These are phyloP conservation scores for Atrina japonica DNA, from an alignment of 2,888 invertebrate species.

Conservation along the genomic window DNA sequence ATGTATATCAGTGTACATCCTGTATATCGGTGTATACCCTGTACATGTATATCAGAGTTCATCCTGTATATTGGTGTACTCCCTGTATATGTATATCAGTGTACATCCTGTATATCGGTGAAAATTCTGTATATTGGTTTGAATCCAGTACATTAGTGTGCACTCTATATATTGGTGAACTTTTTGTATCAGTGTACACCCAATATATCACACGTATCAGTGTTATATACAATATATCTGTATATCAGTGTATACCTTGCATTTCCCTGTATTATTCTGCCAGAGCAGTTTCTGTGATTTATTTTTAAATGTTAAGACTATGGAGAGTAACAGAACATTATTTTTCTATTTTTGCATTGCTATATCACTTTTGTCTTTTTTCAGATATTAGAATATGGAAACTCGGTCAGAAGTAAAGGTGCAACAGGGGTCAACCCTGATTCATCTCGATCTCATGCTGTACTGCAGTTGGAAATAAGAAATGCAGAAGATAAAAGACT, in stretches of 20 bases:
- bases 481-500: conserved; percentile 67
- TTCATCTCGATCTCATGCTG: conserved; percentile 79
- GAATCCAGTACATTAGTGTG: no score
- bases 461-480: conserved; percentile 78
- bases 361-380: conserved; percentile 7
- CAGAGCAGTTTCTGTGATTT: background rate
- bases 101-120: no score
- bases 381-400: conserved; percentile 78
- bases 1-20: no score
- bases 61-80: no score
- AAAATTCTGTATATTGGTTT: no score
- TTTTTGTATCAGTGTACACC: no score
- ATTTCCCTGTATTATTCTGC: background rate
- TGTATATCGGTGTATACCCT: no score
- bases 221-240: background rate
- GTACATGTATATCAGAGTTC: no score
- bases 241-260: no score
- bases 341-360: no score
- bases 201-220: no score
- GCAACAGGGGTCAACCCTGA: conserved; percentile 78
- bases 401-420: conserved; percentile 77
- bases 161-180: background rate
- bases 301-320: conserved; percentile 60
- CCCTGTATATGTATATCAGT: no score
- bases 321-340: conserved; percentile 60